These are phyloP conservation scores for Noctua janthe DNA, from an alignment of 2,888 invertebrate species.

Conservation along the genomic window DNA sequence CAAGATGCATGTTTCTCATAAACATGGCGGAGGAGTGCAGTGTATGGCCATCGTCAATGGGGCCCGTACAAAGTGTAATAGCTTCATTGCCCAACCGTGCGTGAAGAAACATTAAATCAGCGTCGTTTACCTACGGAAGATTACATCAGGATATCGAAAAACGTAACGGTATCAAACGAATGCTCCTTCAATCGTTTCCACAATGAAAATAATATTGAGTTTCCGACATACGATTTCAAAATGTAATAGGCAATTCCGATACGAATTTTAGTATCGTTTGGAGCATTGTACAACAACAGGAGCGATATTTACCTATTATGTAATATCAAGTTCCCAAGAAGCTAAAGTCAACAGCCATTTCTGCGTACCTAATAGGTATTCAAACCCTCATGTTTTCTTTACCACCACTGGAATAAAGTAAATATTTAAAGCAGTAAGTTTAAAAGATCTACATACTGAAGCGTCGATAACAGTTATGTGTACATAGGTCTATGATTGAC, in stretches of 20 bases:
- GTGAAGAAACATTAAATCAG: slow-evolving; percentile 50
- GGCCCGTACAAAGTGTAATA: slow-evolving; percentile 49
- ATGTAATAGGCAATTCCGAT: slow-evolving; percentile 47
- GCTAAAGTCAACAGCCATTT: slow-evolving; percentile 26
- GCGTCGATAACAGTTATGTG: neutral
- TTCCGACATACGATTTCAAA: slow-evolving; percentile 49
- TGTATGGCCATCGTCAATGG: slow-evolving; percentile 65
- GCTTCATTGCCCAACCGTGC: slow-evolving; percentile 56
- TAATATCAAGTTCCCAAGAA: slow-evolving; percentile 25
- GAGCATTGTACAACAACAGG: slow-evolving; percentile 33
- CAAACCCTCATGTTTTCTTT: slow-evolving; percentile 30
- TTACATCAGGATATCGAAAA: slow-evolving; percentile 56
- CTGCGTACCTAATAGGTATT: slow-evolving; percentile 17
- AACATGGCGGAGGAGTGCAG: slow-evolving; percentile 56
- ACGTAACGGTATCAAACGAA: slow-evolving; percentile 42
- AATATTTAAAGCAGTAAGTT: neutral
- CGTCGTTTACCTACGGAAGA: slow-evolving; percentile 42
- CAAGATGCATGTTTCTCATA: slow-evolving; percentile 64
- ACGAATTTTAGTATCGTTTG: slow-evolving; percentile 22
- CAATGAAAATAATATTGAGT: slow-evolving; percentile 54
- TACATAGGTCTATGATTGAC: slow-evolving; percentile 1
- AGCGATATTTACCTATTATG: slow-evolving; percentile 24
- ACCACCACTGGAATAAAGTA: slow-evolving; percentile 2
- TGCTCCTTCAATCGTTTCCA: slow-evolving; percentile 54
- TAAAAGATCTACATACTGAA: slow-evolving; percentile 12